Percentiles rank a stretch among this genome's conserved stretches.
phyloP scores from a whole-genome alignment of 2,113 vertebrate genomes.

The Orthonyx spaldingii region DNA sequence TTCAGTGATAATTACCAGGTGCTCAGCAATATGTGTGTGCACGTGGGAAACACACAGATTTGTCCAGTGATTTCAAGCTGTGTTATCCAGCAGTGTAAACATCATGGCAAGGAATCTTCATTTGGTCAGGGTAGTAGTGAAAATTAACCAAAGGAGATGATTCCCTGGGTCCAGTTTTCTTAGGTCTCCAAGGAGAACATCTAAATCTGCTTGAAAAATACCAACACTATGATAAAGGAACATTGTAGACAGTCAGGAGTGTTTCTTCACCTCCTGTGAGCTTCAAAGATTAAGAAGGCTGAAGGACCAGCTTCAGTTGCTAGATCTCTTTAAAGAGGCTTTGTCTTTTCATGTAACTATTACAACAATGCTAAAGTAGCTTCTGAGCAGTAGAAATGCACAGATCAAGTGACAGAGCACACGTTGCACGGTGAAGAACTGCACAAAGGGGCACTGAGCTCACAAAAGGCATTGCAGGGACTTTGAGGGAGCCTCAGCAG shows the following conservation, averaged over 20 bases:
- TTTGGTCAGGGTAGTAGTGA: background rate
- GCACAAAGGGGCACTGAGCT: background rate
- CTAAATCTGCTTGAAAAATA: background rate
- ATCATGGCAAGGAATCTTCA: background rate
- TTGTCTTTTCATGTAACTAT: background rate
- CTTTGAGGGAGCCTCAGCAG: background rate
- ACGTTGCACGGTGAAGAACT: background rate
- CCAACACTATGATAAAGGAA: background rate
- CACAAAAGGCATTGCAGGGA: background rate
- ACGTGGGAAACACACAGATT: background rate
- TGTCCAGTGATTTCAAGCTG: background rate
- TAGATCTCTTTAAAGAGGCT: background rate
- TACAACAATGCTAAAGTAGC: background rate
- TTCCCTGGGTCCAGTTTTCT: background rate
- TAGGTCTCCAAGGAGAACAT: background rate
- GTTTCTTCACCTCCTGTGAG: background rate
- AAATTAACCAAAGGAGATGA: background rate
- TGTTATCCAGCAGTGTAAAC: background rate
- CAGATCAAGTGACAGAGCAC: background rate
- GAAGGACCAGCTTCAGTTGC: background rate
- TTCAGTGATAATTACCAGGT: background rate
- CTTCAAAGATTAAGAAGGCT: background rate
- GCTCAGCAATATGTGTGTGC: background rate
- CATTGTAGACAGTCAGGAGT: background rate
- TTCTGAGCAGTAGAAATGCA: background rate